A percentile compares a stretch with the other conserved stretches of the same genome.
phyloP scores from a whole-genome alignment of 1,140 invertebrate species.

The Zaprionus lachaisei region DNA sequence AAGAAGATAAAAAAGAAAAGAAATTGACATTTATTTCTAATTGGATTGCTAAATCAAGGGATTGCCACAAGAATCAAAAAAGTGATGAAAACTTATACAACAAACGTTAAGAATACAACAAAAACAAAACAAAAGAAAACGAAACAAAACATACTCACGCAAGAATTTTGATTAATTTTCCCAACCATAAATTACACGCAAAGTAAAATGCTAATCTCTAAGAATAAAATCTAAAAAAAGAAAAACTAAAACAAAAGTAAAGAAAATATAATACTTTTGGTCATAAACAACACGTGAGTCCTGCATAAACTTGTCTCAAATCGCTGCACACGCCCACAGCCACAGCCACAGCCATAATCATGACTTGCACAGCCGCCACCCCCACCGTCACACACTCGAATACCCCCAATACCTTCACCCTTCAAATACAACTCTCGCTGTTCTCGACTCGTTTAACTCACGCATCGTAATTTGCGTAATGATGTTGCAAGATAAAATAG shows the following conservation, averaged over 20 bases:
- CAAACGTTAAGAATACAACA: constrained; percentile 51
- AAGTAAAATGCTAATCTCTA: constrained; percentile 45
- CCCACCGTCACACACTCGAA: not conserved
- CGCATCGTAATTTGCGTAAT: constrained; percentile 24
- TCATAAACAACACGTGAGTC: constrained; percentile 79
- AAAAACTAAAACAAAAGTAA: constrained; percentile 42
- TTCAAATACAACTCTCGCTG: not conserved
- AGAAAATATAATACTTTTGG: constrained; percentile 58
- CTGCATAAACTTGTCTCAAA: constrained; percentile 76
- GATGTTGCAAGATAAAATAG: constrained; percentile 11
- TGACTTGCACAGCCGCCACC: constrained; percentile 63
- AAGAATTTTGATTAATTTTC: constrained; percentile 69
- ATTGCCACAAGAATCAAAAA: constrained; percentile 74
- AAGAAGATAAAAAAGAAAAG: constrained; percentile 5
- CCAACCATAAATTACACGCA: constrained; percentile 50
- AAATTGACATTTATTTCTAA: constrained; percentile 54
- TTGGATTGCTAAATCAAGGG: constrained; percentile 61
- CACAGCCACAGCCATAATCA: constrained; percentile 59
- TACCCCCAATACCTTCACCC: constrained; percentile 3
- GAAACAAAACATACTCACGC: constrained; percentile 53
- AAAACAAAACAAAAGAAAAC: constrained; percentile 40
- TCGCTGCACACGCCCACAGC: constrained; percentile 64
- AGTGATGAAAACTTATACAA: constrained; percentile 57
- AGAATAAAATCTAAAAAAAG: constrained; percentile 15
- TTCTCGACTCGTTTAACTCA: constrained; percentile 15